Evolutionary conservation across 2,113 vertebrate species (phyloP).

Genomic region (Pseudorasbora parva): DNA sequence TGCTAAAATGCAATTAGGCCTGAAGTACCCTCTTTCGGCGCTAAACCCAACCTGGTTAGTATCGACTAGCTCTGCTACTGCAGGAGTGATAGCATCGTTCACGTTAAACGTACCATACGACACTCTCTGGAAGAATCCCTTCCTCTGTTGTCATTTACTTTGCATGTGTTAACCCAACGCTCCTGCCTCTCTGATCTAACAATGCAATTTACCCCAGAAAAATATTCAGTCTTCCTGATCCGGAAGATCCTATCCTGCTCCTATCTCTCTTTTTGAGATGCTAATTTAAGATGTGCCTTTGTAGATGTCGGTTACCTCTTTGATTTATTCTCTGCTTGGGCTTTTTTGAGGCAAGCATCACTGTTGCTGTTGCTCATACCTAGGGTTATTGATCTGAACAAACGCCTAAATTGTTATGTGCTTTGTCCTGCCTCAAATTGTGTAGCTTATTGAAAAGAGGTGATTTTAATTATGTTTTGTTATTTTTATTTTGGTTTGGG

Average conservation of each 20-base stretch:
- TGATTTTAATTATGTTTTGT: background rate
- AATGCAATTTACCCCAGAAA: constrained; percentile 1
- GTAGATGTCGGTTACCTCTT: background rate
- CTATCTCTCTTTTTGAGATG: constrained; percentile 8
- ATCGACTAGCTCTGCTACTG: constrained; percentile 51
- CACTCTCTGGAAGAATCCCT: constrained; percentile 16
- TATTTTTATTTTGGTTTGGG: no score
- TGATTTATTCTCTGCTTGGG: background rate
- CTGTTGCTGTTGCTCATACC: background rate
- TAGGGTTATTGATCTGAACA: no score
- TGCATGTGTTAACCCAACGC: constrained; percentile 7
- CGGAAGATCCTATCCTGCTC: no score
- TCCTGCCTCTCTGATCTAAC: constrained; percentile 4
- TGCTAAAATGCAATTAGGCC: constrained; percentile 57
- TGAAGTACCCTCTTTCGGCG: constrained; percentile 49
- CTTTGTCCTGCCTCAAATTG: background rate
- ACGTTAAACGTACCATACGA: background rate
- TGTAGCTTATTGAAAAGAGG: background rate
- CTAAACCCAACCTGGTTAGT: constrained; percentile 56
- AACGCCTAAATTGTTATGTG: no score
- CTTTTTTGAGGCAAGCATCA: background rate
- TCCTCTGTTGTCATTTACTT: background rate
- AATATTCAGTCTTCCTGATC: background rate
- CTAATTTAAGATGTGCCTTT: constrained; percentile 26
- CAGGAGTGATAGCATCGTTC: constrained; percentile 56